Conservation (phyloP, 2,888 invertebrate genomes). For the Zele albiditarsus region DNA sequence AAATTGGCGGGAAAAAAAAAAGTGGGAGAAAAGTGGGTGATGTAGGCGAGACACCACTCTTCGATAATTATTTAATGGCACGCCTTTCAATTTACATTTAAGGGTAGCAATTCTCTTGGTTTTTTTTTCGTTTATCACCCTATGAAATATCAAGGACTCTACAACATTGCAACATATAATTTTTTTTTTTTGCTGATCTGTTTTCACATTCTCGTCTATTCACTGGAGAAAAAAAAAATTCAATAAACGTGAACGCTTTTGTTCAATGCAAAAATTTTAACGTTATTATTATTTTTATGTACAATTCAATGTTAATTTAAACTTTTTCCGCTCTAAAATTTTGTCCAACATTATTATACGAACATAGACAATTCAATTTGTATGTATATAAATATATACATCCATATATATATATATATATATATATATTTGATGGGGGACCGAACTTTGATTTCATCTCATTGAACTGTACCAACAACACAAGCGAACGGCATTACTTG, state of each 20-base stretch:
- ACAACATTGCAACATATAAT: not conserved
- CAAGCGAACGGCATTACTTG: not conserved
- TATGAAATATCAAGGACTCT: not conserved
- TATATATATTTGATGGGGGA: not conserved
- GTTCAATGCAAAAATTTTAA: not conserved
- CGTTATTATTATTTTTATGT: not conserved
- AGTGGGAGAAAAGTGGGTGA: constrained; percentile 6
- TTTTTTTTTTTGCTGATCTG: not conserved
- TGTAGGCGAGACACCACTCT: not conserved
- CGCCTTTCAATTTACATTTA: constrained; percentile 55
- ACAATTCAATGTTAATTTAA: not conserved
- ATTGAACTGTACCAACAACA: constrained; percentile 4
- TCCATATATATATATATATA: not conserved
- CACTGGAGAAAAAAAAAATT: not conserved
- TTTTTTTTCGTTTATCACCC: not conserved
- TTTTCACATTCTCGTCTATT: not conserved
- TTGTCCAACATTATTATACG: not conserved
- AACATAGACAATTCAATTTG: not conserved
- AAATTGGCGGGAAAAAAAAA: constrained; percentile 19
- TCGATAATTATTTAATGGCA: constrained; percentile 58
- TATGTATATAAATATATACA: not conserved
- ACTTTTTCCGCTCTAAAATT: not conserved
- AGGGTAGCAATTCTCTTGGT: constrained; percentile 41
- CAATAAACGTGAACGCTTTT: not conserved
- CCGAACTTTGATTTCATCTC: constrained; percentile 10